Evolutionary conservation across 2,797 vertebrate genomes (phyloP), one percentile per base, ranked within the genome.

Genomic region (Cossypha caffra): DNA sequence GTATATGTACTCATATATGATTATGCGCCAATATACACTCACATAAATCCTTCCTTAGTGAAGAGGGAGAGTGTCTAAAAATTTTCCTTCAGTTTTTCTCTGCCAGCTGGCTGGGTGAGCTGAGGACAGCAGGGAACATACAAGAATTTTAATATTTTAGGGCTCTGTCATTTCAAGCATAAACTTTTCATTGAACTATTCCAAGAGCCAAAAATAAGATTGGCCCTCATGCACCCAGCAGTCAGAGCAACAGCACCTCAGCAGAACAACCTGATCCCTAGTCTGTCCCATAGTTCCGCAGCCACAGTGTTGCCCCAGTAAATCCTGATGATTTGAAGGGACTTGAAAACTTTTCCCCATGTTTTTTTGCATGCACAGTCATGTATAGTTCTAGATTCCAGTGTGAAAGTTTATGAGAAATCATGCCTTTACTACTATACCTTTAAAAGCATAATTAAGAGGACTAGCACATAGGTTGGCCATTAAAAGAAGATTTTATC

Each of bases 101-200:
- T 87, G 80, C 84, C 95, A 96, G 93, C 90, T 96, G 94, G 88
- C 90, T 96, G 95, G 94, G 96, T 97, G 79, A 97, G 78, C 57
- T 96, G 94, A 97, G 91, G 95, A 96, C 93, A 97, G 83, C 73
- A 89, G 68, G 64, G 75, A 96, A 95, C 87, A 85, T 33, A 28
- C 10, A 54, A 77, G 63, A 71, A 91, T 90, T 95, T 97, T 96
- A 97, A 97, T 97, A 97, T 96, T 96, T 97, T 58, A 97, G 54
- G 76, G 78, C 84, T 76, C 63, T 96, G 88, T 94, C 95, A 90
- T 90, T 95, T 91, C 3, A 25, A 92, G 91, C 78, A 92, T 86
- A 95, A 94, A 94, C 86, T 96, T 88, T 85, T 80, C 81, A 77
- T 29, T 61, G 78, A 77, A 38, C 52, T 77, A 67, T 80, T 96